These are phyloP conservation scores for Dermolepida albohirtum DNA, from an alignment of 2,888 invertebrate species.

Conservation along the genomic window DNA sequence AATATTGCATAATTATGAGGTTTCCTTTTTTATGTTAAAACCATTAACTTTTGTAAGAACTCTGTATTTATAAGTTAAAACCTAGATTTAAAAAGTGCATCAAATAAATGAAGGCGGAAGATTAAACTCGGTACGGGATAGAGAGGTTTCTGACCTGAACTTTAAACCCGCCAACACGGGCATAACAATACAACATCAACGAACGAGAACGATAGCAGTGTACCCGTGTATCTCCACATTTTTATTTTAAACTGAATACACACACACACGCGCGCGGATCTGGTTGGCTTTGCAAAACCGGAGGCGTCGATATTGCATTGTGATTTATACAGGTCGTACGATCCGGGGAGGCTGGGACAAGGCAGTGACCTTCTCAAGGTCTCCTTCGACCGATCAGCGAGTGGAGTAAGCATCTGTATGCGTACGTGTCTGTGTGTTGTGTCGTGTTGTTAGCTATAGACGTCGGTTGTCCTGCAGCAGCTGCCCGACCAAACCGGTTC, in stretches of 20 bases:
- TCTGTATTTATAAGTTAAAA: no score
- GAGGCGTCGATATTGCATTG: slow-evolving; percentile 59
- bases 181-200: slow-evolving; percentile 35
- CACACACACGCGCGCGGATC: slow-evolving; percentile 2
- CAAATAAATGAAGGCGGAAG: slow-evolving; percentile 37
- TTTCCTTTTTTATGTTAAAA: no score
- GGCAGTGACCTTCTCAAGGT: slow-evolving; percentile 65
- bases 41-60: no score
- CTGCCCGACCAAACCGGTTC: slow-evolving; percentile 49
- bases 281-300: slow-evolving; percentile 55
- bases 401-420: slow-evolving; percentile 10
- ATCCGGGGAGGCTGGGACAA: slow-evolving; percentile 57
- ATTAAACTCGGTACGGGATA: slow-evolving; percentile 20
- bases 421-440: slow-evolving; percentile 18
- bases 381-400: slow-evolving; percentile 51
- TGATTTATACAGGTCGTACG: slow-evolving; percentile 56
- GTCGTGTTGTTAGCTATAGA: slow-evolving; percentile 26
- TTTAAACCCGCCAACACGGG: slow-evolving; percentile 44
- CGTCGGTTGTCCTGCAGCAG: slow-evolving; percentile 36
- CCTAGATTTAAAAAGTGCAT: not conserved
- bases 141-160: slow-evolving; percentile 44
- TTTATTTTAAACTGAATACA: slow-evolving; percentile 30
- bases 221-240: slow-evolving; percentile 25
- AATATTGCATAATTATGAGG: no score
- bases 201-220: slow-evolving; percentile 31